A percentile compares a stretch with the other conserved stretches of the same genome.
Conservation (phyloP, 2,888 invertebrate genomes). For the Heteromyza rotundicornis region DNA sequence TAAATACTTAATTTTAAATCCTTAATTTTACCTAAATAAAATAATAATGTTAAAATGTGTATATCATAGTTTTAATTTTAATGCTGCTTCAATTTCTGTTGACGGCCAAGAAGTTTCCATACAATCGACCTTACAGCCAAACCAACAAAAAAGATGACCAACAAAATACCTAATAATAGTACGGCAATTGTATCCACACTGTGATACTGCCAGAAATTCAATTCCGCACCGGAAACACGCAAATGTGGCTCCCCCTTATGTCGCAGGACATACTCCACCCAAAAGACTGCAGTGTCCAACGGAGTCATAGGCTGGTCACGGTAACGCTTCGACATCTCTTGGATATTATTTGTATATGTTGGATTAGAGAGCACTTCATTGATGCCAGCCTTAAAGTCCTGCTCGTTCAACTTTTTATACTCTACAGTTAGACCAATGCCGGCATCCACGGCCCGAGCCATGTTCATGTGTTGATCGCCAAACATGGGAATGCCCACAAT, state of each 20-base stretch:
- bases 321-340: conserved; percentile 43
- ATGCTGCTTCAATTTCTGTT: too few species aligned
- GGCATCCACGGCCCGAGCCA: conserved; percentile 57
- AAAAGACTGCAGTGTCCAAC: conserved; percentile 54
- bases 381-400: conserved; percentile 43
- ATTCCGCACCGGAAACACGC: conserved; percentile 32
- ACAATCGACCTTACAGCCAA: too few species aligned
- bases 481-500: conserved; percentile 64
- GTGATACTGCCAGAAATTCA: conserved; percentile 36
- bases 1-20: too few species aligned
- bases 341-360: conserved; percentile 35
- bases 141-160: conserved; percentile 16
- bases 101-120: too few species aligned
- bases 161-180: conserved; percentile 28
- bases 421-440: conserved; percentile 62
- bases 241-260: conserved; percentile 56
- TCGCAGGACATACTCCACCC: conserved; percentile 56
- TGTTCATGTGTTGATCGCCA: conserved; percentile 64
- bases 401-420: conserved; percentile 49
- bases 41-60: too few species aligned
- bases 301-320: conserved; percentile 54
- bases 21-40: too few species aligned
- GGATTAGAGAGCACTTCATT: conserved; percentile 38
- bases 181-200: conserved; percentile 46
- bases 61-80: too few species aligned